A percentile compares a stretch with the other conserved stretches of the same genome.
phyloP scores from a whole-genome alignment of 2,113 vertebrate species.

The Thalassoma bifasciatum region DNA sequence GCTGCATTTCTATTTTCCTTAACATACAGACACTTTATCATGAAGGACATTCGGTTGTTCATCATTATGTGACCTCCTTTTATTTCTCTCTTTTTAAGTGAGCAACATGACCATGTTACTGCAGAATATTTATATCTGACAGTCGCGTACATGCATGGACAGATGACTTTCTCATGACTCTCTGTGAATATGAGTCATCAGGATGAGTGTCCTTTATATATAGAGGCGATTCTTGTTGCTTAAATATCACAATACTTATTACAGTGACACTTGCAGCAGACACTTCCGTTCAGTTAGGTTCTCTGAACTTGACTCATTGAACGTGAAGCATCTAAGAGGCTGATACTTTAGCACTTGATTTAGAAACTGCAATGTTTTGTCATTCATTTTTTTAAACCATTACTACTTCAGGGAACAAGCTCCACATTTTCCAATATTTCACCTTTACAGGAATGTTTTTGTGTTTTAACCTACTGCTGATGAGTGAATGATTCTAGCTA shows the following conservation, averaged over 20 bases:
- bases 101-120: neutral
- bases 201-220: too few species aligned
- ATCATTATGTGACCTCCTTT: slow-evolving; percentile 2
- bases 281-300: too few species aligned
- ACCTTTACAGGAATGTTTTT: slow-evolving; percentile 33
- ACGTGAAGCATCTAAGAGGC: neutral
- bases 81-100: neutral
- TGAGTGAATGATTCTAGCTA: slow-evolving; percentile 53
- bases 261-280: too few species aligned
- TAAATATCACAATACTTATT: too few species aligned
- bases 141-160: neutral
- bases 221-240: too few species aligned
- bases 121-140: slow-evolving; percentile 11
- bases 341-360: neutral
- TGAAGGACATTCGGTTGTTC: neutral
- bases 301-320: too few species aligned
- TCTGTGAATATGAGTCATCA: neutral
- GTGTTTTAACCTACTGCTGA: slow-evolving; percentile 22
- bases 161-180: neutral
- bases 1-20: slow-evolving; percentile 28
- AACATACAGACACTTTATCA: slow-evolving; percentile 12
- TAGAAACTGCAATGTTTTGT: neutral
- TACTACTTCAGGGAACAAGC: neutral
- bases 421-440: slow-evolving; percentile 30
- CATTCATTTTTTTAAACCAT: neutral